Percentiles rank a stretch among this genome's conserved stretches.
Evolutionary conservation across 2,113 vertebrate genomes (phyloP).

Genomic region (zebrafish (Danio rerio)): DNA sequence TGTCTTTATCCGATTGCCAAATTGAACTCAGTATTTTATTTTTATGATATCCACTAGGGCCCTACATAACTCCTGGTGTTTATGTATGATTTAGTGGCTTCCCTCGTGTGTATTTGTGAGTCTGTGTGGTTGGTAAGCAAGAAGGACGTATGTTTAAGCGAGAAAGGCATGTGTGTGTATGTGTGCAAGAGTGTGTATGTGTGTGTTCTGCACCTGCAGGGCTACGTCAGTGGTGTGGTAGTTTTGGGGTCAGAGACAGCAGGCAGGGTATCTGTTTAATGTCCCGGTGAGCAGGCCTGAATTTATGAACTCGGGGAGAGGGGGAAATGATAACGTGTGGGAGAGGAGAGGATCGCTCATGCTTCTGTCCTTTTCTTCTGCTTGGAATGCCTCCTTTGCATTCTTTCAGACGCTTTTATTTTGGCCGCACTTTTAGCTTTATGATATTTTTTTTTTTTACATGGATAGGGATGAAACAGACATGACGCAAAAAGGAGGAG

Average conservation of each 20-base stretch:
- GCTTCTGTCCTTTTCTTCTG: slow-evolving; percentile 44
- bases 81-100: slow-evolving; percentile 45
- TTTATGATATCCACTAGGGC: slow-evolving; percentile 32
- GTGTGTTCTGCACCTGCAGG: slow-evolving; percentile 63
- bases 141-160: not conserved
- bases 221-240: slow-evolving; percentile 62
- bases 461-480: not conserved
- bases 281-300: slow-evolving; percentile 61
- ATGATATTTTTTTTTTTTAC: not conserved
- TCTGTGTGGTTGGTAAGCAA: slow-evolving; percentile 4
- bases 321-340: slow-evolving; percentile 53
- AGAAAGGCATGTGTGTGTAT: slow-evolving; percentile 15
- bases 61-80: slow-evolving; percentile 38
- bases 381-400: slow-evolving; percentile 43
- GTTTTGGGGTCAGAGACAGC: slow-evolving; percentile 63
- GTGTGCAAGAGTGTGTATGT: slow-evolving; percentile 26
- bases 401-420: slow-evolving; percentile 42
- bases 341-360: slow-evolving; percentile 53
- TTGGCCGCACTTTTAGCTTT: not conserved
- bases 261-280: slow-evolving; percentile 65
- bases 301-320: slow-evolving; percentile 66
- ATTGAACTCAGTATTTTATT: slow-evolving; percentile 39
- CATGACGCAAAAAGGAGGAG: slow-evolving; percentile 8
- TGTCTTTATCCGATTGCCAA: slow-evolving; percentile 40
- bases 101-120: slow-evolving; percentile 11